These are phyloP conservation scores for Xylophagus ater DNA, from an alignment of 2,888 invertebrate species.

Conservation along the genomic window DNA sequence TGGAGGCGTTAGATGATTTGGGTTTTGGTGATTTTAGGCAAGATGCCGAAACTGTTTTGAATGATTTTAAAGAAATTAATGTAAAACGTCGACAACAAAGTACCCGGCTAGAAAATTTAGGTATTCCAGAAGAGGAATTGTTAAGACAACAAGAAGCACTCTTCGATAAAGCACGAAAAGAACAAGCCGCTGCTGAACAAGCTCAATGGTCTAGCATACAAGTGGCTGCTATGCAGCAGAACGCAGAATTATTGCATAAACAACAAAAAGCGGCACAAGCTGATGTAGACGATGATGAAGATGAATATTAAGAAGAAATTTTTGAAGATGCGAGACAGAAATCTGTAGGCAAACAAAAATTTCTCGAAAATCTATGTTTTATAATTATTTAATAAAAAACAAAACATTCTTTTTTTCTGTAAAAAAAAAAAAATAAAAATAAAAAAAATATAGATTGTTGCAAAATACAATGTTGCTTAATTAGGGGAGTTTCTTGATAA, in stretches of 20 bases:
- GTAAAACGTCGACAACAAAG: conserved; percentile 90
- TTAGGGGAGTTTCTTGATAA: no score
- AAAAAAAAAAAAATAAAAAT: no score
- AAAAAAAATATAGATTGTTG: no score
- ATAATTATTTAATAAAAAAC: no score
- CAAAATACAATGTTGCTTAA: no score
- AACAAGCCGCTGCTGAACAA: conserved; percentile 85
- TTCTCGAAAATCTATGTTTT: no score
- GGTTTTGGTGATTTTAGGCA: conserved; percentile 87
- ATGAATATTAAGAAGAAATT: conserved; percentile 28
- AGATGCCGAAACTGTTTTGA: conserved; percentile 89
- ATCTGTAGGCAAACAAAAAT: no score
- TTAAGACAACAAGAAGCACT: conserved; percentile 93
- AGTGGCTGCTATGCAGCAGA: conserved; percentile 46
- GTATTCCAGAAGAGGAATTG: conserved; percentile 96
- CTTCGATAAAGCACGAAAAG: conserved; percentile 90
- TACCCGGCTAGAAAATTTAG: conserved; percentile 91
- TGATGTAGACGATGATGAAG: conserved; percentile 39
- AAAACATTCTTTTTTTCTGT: no score
- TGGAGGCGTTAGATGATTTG: conserved; percentile 49
- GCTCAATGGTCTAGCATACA: conserved; percentile 80
- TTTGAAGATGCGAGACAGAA: no score
- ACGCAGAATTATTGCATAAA: conserved; percentile 31
- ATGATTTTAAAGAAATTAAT: conserved; percentile 95
- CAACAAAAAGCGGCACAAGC: conserved; percentile 24